Conservation (phyloP, 2,888 invertebrate genomes). For the Noctua janthe region DNA sequence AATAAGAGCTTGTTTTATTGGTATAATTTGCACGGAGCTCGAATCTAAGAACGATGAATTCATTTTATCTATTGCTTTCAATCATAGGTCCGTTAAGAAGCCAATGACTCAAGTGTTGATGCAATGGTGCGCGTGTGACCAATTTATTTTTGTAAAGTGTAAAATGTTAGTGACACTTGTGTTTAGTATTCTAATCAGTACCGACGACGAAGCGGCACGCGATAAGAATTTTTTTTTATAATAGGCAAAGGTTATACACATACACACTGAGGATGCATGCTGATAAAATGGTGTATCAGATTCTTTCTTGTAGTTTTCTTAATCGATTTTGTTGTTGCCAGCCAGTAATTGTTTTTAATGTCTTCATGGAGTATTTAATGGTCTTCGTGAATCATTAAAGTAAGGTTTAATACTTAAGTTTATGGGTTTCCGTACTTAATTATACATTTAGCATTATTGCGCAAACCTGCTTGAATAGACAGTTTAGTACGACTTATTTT, state of each 20-base stretch:
- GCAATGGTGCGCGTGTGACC: slow-evolving; percentile 61
- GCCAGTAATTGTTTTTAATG: slow-evolving; percentile 33
- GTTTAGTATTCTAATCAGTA: slow-evolving; percentile 67
- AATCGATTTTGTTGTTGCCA: slow-evolving; percentile 4
- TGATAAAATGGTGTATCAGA: slow-evolving; percentile 24
- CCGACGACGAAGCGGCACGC: slow-evolving; percentile 45
- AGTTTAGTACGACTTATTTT: neutral
- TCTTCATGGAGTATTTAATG: slow-evolving; percentile 1
- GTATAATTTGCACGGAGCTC: slow-evolving; percentile 23
- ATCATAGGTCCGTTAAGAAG: slow-evolving; percentile 58
- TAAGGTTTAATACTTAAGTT: neutral
- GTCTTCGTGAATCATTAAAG: slow-evolving; percentile 14
- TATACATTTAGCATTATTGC: neutral
- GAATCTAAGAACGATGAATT: slow-evolving; percentile 19
- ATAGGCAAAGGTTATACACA: slow-evolving; percentile 31
- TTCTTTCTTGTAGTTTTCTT: neutral
- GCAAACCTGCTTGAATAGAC: neutral
- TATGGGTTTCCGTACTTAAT: neutral
- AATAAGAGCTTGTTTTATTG: slow-evolving; percentile 16
- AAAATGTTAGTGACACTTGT: slow-evolving; percentile 62
- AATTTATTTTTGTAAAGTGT: slow-evolving; percentile 59
- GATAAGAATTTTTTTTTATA: slow-evolving; percentile 58
- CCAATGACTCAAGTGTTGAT: slow-evolving; percentile 61
- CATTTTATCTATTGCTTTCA: slow-evolving; percentile 60
- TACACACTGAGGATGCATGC: slow-evolving; percentile 24